phyloP scores from a whole-genome alignment of 2,888 invertebrate genomes.

The Acanthosoma haemorrhoidale region DNA sequence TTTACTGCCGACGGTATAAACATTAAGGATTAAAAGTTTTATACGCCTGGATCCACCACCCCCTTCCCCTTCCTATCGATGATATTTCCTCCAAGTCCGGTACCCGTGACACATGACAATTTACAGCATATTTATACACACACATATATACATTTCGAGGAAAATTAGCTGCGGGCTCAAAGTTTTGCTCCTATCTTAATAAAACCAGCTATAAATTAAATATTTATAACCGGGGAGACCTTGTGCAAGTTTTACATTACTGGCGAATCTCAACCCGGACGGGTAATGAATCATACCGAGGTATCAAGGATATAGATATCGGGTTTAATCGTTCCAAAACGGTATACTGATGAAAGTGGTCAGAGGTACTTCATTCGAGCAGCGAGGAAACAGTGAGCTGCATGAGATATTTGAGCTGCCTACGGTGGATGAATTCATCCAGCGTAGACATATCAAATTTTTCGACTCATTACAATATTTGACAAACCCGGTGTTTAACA shows the following conservation, averaged over 20 bases:
- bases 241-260: background rate
- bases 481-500: no score
- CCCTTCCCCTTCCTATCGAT: no score
- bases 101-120: background rate
- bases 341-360: no score
- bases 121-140: background rate
- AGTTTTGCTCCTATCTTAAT: background rate
- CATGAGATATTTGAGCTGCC: no score
- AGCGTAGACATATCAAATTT: no score
- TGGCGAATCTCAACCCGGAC: background rate
- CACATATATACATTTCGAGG: background rate
- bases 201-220: background rate
- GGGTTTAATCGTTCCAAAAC: no score
- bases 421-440: no score
- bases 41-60: background rate
- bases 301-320: no score
- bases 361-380: no score
- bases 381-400: no score
- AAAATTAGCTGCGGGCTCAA: background rate
- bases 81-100: background rate
- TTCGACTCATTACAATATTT: no score
- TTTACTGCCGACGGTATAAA: background rate
- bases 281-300: no score
- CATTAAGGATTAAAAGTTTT: background rate
- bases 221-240: background rate